Evolutionary conservation across 35 echinoderm and acorn worm species (phyloP), one percentile per base, ranked within the genome.

Genomic region (Apostichopus japonicus): DNA sequence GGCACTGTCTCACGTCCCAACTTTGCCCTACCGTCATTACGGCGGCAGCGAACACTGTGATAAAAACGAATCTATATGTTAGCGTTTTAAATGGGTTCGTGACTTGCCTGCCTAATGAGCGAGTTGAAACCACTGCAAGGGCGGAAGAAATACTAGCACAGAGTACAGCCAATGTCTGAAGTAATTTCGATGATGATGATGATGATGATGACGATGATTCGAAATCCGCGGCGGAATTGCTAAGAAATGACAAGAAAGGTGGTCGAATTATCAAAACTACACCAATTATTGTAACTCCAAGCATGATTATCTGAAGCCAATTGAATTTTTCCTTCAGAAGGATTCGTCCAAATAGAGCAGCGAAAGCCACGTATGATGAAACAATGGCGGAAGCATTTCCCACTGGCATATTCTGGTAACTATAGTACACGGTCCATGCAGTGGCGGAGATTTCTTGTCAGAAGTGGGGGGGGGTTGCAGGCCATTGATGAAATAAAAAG

Each of bases 401-500:
- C 6, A 52, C 54, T 44, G 79, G 79, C 79, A 83, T 83, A 15
- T 83, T 83, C 24, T 83, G 79, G 79, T 83, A 83, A 5, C 33
- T 55, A 15, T 83, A 83, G 10, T 83, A 83, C 79, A 83, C n/a
- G 51, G 33, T 52, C 79, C 79, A 44, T 44, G 33, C 33, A 44
- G 33, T n/a, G n/a, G n/a, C n/a, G n/a, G n/a, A n/a, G n/a, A n/a
- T n/a, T n/a, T n/a, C n/a, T n/a, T n/a, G n/a, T n/a, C n/a, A n/a
- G n/a, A n/a, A n/a, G n/a, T n/a, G n/a, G n/a, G n/a, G n/a, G n/a
- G n/a, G n/a, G n/a, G n/a, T n/a, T n/a, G n/a, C n/a, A n/a, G n/a
- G n/a, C n/a, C n/a, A n/a, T n/a, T n/a, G n/a, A n/a, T n/a, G n/a
- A n/a, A n/a, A n/a, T n/a, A n/a, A n/a, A n/a, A n/a, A n/a, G n/a